These are phyloP conservation scores for Auanema sp. DNA, from an alignment of 2,888 invertebrate species.

Conservation along the genomic window DNA sequence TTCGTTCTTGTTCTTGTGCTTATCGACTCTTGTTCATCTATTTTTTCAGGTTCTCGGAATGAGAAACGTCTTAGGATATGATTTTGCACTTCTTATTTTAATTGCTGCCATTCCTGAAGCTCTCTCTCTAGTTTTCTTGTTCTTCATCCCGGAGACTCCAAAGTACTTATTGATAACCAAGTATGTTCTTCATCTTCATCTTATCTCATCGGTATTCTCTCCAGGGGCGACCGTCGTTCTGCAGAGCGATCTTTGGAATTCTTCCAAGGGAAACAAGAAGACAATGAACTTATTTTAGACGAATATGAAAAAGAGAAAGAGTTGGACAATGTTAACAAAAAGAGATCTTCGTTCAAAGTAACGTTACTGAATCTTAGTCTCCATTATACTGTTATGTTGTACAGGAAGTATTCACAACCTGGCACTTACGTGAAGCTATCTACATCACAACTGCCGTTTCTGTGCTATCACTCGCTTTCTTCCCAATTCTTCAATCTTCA, in stretches of 20 bases:
- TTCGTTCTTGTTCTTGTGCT: neutral
- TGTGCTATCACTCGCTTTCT: slow-evolving; percentile 54
- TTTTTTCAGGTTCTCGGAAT: slow-evolving; percentile 41
- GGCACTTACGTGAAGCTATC: slow-evolving; percentile 55
- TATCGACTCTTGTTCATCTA: neutral
- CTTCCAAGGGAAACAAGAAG: slow-evolving; percentile 47
- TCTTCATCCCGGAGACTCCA: slow-evolving; percentile 55
- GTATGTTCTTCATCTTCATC: slow-evolving; percentile 17
- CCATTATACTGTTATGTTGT: too few species aligned
- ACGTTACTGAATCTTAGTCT: neutral
- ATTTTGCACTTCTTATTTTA: slow-evolving; percentile 43
- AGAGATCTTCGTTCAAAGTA: slow-evolving; percentile 19
- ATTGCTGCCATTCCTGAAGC: slow-evolving; percentile 48
- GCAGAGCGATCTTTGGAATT: slow-evolving; percentile 48
- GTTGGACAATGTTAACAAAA: slow-evolving; percentile 19
- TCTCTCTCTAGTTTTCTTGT: slow-evolving; percentile 42
- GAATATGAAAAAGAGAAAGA: slow-evolving; percentile 42
- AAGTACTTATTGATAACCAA: slow-evolving; percentile 53
- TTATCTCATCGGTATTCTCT: slow-evolving; percentile 1
- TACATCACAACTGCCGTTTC: slow-evolving; percentile 45
- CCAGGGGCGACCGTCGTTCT: slow-evolving; percentile 39
- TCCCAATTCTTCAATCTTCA: slow-evolving; percentile 56
- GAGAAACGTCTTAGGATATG: slow-evolving; percentile 50
- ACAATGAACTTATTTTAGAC: slow-evolving; percentile 34
- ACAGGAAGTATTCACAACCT: slow-evolving; percentile 47